These are phyloP conservation scores for Dendrocincla fuliginosa DNA, from an alignment of 2,797 vertebrate species.

Conservation along the genomic window DNA sequence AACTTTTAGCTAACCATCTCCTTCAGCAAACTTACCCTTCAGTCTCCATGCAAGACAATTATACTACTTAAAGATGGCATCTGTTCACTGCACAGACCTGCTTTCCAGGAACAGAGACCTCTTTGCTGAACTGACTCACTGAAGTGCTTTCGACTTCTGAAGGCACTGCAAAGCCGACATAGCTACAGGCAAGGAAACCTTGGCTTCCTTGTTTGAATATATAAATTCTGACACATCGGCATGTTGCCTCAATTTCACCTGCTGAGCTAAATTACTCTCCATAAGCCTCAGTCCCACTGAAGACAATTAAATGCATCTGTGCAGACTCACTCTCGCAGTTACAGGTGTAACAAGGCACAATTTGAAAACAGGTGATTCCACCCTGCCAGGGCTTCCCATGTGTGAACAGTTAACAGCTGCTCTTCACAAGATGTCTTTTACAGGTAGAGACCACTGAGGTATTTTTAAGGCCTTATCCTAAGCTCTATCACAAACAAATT, in stretches of 20 bases:
- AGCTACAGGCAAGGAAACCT: accelerated
- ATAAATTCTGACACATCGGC: neutral
- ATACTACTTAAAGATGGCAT: accelerated
- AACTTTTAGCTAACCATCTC: neutral
- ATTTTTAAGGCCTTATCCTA: neutral
- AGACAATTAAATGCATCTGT: neutral
- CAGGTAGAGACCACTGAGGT: neutral
- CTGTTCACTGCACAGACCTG: neutral
- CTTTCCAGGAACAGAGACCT: accelerated
- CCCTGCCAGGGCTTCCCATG: neutral
- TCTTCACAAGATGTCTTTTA: neutral
- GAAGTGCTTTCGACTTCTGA: neutral
- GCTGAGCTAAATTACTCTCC: neutral
- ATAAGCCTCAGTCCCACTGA: neutral
- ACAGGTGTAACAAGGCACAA: neutral
- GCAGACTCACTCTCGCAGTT: neutral
- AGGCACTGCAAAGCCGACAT: accelerated
- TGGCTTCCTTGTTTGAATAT: neutral
- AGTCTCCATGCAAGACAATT: neutral
- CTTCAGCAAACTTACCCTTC: neutral
- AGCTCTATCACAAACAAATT: neutral
- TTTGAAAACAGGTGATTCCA: neutral
- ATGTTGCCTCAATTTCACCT: neutral
- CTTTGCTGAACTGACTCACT: accelerated
- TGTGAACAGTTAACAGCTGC: neutral